Base-by-base conservation (phyloP, 2,113 vertebrate genomes). In the Sitta europaea region DNA sequence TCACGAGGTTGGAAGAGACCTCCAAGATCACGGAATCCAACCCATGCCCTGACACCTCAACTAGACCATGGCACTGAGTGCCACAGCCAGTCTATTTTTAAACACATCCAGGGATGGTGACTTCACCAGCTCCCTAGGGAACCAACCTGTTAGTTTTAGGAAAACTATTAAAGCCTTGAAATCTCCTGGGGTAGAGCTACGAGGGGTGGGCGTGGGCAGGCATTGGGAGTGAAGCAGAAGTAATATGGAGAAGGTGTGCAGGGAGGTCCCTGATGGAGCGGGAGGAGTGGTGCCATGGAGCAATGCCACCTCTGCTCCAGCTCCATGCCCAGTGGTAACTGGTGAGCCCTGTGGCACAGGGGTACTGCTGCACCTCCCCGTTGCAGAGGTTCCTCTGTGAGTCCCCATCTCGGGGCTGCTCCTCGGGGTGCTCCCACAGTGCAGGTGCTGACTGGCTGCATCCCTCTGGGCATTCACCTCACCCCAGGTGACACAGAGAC, bases 291-390 rank as follows among this genome's bases (percentile, higher is more conserved):
- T 59, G 63, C 27, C 45, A 1, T 27, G 63, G 42, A 31, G 25
- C 70, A 65, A 12, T 73, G n/a, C 45, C 63, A 40, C 3, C 40
- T 14, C 22, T 45, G 55, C 54, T 81, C 40, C 7, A 11, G 47
- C 78, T 81, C 51, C 8, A 0, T 2, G 5, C 25, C 40, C 1
- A 0, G 81, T 1, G 0, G 70, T 35, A 22, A n/a, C 0, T 1
- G 18, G 42, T 79, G 61, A 75, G 38, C 51, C 15, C 50, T 6
- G 1, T 17, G 18, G 54, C 70, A 25, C 23, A 3, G 47, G 65
- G 50, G 7, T 11, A 2, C 51, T 71, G 47, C 65, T 45, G 47
- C 47, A 22, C 4, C 0, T 47, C n/a, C 47, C 33, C 54, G 11
- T 1, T 10, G 54, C 72, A 68, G 14, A 35, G 36, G 2, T 55